Conservation (phyloP, 2,888 invertebrate species). For the Eudasyphora cyanicolor region DNA sequence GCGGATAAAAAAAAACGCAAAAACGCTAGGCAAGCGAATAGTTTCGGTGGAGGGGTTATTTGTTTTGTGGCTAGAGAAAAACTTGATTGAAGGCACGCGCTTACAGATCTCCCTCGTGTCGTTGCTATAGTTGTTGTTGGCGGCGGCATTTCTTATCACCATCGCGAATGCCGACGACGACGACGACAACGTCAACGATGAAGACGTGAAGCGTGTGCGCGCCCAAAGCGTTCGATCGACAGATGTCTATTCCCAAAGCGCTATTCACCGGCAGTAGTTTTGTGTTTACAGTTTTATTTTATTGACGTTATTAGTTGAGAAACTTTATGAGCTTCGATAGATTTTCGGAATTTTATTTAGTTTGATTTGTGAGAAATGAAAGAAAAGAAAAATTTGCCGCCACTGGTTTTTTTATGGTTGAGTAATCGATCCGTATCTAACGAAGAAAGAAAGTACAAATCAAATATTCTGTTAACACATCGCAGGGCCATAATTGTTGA, state of each 20-base stretch:
- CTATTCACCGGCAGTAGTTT: slow-evolving; percentile 35
- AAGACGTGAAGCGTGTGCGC: slow-evolving; percentile 1
- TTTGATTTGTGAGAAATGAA: background rate
- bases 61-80: slow-evolving; percentile 1
- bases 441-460: too few species aligned
- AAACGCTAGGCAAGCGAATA: slow-evolving; percentile 38
- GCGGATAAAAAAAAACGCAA: slow-evolving; percentile 13
- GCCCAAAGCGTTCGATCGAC: background rate
- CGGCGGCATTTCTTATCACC: slow-evolving; percentile 21
- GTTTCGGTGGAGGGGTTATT: slow-evolving; percentile 14
- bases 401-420: too few species aligned
- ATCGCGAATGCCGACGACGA: too few species aligned
- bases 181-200: too few species aligned
- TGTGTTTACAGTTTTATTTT: background rate
- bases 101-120: slow-evolving; percentile 33
- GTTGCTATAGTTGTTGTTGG: background rate
- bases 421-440: too few species aligned
- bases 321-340: slow-evolving; percentile 5
- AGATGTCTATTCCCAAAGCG: slow-evolving; percentile 18
- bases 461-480: too few species aligned
- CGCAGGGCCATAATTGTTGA: too few species aligned
- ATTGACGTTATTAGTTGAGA: background rate
- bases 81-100: slow-evolving; percentile 58
- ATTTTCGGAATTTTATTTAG: background rate
- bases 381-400: background rate